Percentiles rank a stretch among this genome's conserved stretches.
phyloP scores from a whole-genome alignment of 2,113 vertebrate species.

The Edolisoma coerulescens region DNA sequence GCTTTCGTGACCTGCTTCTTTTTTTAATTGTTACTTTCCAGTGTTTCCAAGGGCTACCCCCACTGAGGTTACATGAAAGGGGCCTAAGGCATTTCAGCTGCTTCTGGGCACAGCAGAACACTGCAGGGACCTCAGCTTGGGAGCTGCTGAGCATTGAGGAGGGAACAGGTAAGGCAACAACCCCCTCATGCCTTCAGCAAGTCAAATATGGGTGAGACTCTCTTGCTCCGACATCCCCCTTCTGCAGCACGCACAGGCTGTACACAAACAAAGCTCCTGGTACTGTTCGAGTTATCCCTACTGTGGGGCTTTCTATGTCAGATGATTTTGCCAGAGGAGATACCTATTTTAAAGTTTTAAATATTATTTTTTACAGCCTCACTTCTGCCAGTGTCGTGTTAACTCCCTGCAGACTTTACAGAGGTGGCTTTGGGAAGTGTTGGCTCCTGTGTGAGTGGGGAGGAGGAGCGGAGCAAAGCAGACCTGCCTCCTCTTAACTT shows the following conservation, averaged over 20 bases:
- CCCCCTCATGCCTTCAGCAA: not conserved
- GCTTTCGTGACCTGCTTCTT: not conserved
- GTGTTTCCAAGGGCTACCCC: not conserved
- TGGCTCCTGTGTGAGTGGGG: not conserved
- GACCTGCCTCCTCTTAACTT: not conserved
- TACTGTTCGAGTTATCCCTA: not conserved
- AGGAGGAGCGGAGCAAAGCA: not conserved
- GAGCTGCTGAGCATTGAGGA: not conserved
- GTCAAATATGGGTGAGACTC: not conserved
- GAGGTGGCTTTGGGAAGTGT: not conserved
- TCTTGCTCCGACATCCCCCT: not conserved
- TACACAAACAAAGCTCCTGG: not conserved
- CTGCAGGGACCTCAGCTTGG: not conserved
- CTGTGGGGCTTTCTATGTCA: not conserved
- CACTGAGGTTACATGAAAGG: not conserved
- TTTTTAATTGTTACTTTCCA: not conserved
- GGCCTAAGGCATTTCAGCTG: not conserved
- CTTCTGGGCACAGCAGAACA: not conserved
- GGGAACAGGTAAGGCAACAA: not conserved
- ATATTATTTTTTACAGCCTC: not conserved
- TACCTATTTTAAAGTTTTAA: not conserved
- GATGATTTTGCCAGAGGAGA: not conserved
- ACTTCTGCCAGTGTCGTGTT: not conserved
- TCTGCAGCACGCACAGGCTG: not conserved
- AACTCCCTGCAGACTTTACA: not conserved